These are phyloP conservation scores for Loripinus fragilis DNA, from an alignment of 2,888 invertebrate genomes.

Conservation along the genomic window DNA sequence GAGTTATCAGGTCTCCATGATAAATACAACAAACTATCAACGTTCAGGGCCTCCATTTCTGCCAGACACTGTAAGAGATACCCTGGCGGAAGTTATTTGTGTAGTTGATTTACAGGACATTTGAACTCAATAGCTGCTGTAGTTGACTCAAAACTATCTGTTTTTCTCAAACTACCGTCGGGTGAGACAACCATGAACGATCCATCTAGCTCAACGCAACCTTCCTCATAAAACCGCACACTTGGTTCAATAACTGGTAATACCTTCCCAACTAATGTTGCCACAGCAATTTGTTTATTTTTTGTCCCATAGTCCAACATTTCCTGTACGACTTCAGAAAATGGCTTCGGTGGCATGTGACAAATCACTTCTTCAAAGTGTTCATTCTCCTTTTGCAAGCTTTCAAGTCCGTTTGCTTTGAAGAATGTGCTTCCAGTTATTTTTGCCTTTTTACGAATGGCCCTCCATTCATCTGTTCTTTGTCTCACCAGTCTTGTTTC, in stretches of 20 bases:
- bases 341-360: too few relatives aligned
- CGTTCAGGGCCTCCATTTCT: slow-evolving; percentile 36
- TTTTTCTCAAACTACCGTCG: slow-evolving; percentile 42
- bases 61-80: slow-evolving; percentile 37
- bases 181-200: slow-evolving; percentile 49
- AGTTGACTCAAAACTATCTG: not conserved
- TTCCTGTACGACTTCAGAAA: too few relatives aligned
- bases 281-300: too few relatives aligned
- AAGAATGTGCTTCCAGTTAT: too few relatives aligned
- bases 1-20: slow-evolving; percentile 33
- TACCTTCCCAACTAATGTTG: slow-evolving; percentile 46
- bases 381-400: too few relatives aligned
- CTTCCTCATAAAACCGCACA: slow-evolving; percentile 43
- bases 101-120: slow-evolving; percentile 34
- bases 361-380: too few relatives aligned
- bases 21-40: slow-evolving; percentile 25
- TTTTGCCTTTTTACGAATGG: too few relatives aligned
- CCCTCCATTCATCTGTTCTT: too few relatives aligned
- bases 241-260: slow-evolving; percentile 37
- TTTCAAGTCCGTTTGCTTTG: too few relatives aligned
- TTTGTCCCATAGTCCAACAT: too few relatives aligned
- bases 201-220: not conserved
- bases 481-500: too few relatives aligned
- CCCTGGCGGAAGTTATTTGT: slow-evolving; percentile 21
- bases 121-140: slow-evolving; percentile 43